Base-by-base conservation (phyloP, 2,888 invertebrate genomes). In the Drosophila stalkeri region DNA sequence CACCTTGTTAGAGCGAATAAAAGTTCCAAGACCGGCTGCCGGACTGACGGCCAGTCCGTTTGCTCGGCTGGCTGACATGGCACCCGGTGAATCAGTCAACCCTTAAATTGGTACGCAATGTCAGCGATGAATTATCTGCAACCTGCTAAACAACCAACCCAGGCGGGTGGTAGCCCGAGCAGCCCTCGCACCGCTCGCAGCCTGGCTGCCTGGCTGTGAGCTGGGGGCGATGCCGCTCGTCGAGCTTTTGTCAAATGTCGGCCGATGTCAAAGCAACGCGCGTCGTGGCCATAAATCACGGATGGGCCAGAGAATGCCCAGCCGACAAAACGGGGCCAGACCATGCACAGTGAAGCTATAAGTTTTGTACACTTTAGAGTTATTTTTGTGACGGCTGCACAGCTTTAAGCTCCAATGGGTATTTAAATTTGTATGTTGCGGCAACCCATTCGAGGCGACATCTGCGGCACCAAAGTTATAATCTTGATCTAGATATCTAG, bases 121-220 rank as follows among this genome's bases (percentile, higher is more conserved):
- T 90, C 89, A 87, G 89, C 90, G 85, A 86, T 87, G 90, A 87
- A 90, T 90, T 87, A 90, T 90, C 89, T 84, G 81, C 81, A 90
- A 89, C 89, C 90, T 90, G 86, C 87, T 86, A 90, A 90, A 82
- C 89, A 90, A 88, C 73, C 88, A 60, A 70, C 65, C 61, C 71
- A 75, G 55, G 74, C 64, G 73, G 62, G 47, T 69, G 76, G 71
- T 52, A 52, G 49, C 62, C 37, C 54, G 35, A 44, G 33, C 12
- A 60, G 18, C 27, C 37, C 43, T 37, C n/a, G n/a, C n/a, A n/a
- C n/a, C n/a, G n/a, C n/a, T n/a, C n/a, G n/a, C n/a, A n/a, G n/a
- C n/a, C n/a, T n/a, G n/a, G n/a, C n/a, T n/a, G n/a, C 23, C 37
- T 39, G 39, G 37, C 54, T 11, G 6, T 23, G 23, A 23, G 39